Evolutionary conservation across 2,888 invertebrate genomes (phyloP).

Genomic region (Pegoplata infirma): DNA sequence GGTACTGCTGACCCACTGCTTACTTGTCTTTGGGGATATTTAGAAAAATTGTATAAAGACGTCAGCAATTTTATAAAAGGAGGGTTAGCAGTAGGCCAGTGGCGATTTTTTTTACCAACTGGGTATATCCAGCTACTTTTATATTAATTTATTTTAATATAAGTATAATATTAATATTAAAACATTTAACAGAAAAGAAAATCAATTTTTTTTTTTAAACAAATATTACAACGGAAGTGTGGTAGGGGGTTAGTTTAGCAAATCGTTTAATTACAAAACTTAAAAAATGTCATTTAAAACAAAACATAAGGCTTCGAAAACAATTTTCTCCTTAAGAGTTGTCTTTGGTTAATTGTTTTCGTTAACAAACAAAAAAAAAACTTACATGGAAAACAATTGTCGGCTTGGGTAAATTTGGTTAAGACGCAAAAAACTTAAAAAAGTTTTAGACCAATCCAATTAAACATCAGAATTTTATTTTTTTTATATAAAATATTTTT

Average conservation of each 20-base stretch:
- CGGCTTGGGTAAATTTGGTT: slow-evolving; percentile 75
- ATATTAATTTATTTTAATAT: neutral
- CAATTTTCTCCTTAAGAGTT: neutral
- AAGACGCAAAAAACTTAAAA: slow-evolving; percentile 73
- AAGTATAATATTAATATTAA: slow-evolving; percentile 1
- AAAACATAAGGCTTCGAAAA: slow-evolving; percentile 16
- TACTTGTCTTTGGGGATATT: no score
- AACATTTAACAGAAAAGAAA: slow-evolving; percentile 44
- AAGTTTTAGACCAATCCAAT: slow-evolving; percentile 65
- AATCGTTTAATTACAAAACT: slow-evolving; percentile 36
- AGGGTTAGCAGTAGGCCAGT: no score
- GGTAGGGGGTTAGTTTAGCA: slow-evolving; percentile 38
- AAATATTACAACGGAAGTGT: slow-evolving; percentile 28
- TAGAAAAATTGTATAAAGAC: no score
- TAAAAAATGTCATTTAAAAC: slow-evolving; percentile 31
- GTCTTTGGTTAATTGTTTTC: neutral
- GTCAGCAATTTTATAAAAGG: no score
- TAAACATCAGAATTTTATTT: slow-evolving; percentile 54
- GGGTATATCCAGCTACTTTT: slow-evolving; percentile 28
- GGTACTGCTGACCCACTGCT: no score
- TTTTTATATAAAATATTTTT: slow-evolving; percentile 6
- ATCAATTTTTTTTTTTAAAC: slow-evolving; percentile 30
- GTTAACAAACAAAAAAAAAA: slow-evolving; percentile 63
- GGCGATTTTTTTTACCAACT: no score
- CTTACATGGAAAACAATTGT: slow-evolving; percentile 79